phyloP scores from a whole-genome alignment of 1,140 invertebrate species.

The Temnothorax nylanderi region DNA sequence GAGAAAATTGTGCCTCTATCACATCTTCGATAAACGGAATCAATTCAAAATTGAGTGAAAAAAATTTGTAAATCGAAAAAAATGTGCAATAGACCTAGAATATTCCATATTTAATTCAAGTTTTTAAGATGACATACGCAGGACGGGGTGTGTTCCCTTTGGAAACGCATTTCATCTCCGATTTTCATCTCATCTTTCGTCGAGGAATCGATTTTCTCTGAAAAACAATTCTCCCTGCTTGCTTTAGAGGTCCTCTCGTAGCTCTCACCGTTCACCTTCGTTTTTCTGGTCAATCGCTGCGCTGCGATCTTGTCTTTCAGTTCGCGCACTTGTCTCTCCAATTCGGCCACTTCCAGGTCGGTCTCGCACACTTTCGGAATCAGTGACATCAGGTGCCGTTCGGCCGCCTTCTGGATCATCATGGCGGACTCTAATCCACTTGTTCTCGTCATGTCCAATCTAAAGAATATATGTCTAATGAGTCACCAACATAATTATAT shows the following conservation, averaged over 20 bases:
- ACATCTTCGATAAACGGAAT: neutral
- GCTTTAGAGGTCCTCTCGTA: conserved; percentile 4
- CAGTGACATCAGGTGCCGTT: conserved; percentile 71
- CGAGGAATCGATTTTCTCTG: neutral
- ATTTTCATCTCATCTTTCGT: conserved; percentile 26
- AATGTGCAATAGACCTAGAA: neutral
- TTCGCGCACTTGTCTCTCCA: conserved; percentile 73
- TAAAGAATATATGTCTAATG: conserved; percentile 57
- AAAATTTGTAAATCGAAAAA: neutral
- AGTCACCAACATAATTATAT: conserved; percentile 7
- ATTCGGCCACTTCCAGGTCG: conserved; percentile 73
- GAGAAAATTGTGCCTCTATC: neutral
- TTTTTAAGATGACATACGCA: conserved; percentile 39
- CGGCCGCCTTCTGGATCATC: conserved; percentile 75
- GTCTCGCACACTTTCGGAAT: conserved; percentile 73
- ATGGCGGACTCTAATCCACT: conserved; percentile 71
- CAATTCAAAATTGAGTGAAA: neutral
- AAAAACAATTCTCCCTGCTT: conserved; percentile 14
- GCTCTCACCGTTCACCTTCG: conserved; percentile 48
- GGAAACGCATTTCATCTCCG: conserved; percentile 8
- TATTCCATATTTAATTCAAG: neutral
- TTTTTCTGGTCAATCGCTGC: neutral
- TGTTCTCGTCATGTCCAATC: conserved; percentile 65
- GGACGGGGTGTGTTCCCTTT: conserved; percentile 6
- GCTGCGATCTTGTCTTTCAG: conserved; percentile 49